Base-by-base conservation (phyloP, 2,113 vertebrate genomes). In the Chunga burmeisteri region DNA sequence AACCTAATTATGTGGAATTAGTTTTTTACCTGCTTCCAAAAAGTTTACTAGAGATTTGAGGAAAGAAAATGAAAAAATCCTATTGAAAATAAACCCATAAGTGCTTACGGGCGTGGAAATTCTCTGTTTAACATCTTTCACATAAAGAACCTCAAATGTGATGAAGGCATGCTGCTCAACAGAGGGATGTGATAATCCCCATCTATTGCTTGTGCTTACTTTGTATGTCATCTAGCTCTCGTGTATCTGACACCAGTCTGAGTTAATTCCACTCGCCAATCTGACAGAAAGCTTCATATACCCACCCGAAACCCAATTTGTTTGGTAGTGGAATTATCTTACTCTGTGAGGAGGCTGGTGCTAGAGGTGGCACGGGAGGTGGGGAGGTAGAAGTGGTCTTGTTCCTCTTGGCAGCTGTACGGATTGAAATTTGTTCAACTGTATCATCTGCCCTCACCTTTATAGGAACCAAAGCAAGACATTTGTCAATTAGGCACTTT, bases 301-400 rank as follows among this genome's bases (percentile, higher is more conserved):
- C 5, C 10, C 1, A 0, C 26, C 52, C 2, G 3, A 49, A 78
- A 8, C 21, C 11, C n/a, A 22, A 0, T 38, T 63, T 85, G 26
- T 30, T 71, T 59, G 36, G 5, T 17, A 20, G 17, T 75, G n/a
- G 36, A 55, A 34, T 59, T 67, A 1, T 2, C 6, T 71, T 62
- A 8, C 6, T 56, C 40, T 40, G 23, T 21, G 44, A 52, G 22
- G 25, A 46, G 49, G 23, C 38, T 58, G 68, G 53, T 81, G 50
- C 34, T 32, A 62, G 44, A 46, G 88, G n/a, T 44, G 44, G 34
- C 30, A 9, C 0, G 6, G 58, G 58, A 44, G 21, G 0, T 30
- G 42, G 27, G 9, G 44, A 77, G 15, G 42, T 40, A 4, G 27
- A 62, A 66, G 13, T 47, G 30, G 5, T 78, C 27, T 25, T 61